Evolutionary conservation across 2,113 vertebrate species (phyloP).

Genomic region (Lophotis ruficrista): DNA sequence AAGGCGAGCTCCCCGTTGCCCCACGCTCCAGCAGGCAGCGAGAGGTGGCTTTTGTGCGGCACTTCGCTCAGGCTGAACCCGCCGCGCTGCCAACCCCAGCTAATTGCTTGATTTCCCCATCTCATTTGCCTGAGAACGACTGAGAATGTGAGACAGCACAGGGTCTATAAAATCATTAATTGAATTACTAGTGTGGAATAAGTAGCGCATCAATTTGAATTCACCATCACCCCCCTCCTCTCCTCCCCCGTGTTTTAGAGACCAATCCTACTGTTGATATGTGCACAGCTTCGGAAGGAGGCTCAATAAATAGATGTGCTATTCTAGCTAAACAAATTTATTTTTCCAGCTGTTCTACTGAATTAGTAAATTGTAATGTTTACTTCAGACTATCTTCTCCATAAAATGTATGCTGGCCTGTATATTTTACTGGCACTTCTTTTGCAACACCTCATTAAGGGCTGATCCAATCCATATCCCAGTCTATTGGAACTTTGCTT

Average conservation of each 20-base stretch:
- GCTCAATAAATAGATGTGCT: slow-evolving; percentile 73
- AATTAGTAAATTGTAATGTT: slow-evolving; percentile 70
- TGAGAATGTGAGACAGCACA: slow-evolving; percentile 5
- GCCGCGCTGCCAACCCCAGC: background rate
- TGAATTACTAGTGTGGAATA: slow-evolving; percentile 75
- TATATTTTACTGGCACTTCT: slow-evolving; percentile 59
- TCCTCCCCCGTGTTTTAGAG: slow-evolving; percentile 52
- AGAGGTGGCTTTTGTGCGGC: background rate
- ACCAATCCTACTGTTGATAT: slow-evolving; percentile 71
- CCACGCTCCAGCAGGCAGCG: background rate
- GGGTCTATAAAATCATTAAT: slow-evolving; percentile 77
- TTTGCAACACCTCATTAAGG: slow-evolving; percentile 44
- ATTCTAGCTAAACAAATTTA: slow-evolving; percentile 74
- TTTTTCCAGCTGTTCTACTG: slow-evolving; percentile 74
- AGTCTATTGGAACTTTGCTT: slow-evolving; percentile 9
- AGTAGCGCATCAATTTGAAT: slow-evolving; percentile 72
- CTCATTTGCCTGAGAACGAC: slow-evolving; percentile 70
- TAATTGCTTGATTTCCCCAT: slow-evolving; percentile 70
- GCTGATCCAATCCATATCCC: slow-evolving; percentile 2
- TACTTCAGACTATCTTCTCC: slow-evolving; percentile 67
- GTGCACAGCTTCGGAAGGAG: slow-evolving; percentile 49
- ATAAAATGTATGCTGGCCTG: slow-evolving; percentile 66
- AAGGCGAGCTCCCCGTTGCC: background rate
- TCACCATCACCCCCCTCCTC: slow-evolving; percentile 50
- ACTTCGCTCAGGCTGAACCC: slow-evolving; percentile 16